Conservation (phyloP, 2,888 invertebrate genomes). For the Coenonympha glycerion region DNA sequence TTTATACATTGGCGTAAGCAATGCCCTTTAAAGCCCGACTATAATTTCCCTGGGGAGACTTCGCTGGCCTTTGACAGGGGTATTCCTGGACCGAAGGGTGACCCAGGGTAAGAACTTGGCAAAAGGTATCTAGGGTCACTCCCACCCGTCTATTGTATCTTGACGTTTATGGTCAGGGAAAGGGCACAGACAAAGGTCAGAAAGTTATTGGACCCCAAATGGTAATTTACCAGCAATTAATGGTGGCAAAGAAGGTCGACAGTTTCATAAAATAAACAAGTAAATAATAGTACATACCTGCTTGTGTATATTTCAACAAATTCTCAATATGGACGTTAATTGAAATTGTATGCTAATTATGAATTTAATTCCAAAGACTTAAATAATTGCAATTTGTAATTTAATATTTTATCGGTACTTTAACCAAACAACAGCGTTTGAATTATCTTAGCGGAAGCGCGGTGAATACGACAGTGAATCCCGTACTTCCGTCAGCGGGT, state of each 20-base stretch:
- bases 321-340: constrained; percentile 15
- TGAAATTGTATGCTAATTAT: constrained; percentile 15
- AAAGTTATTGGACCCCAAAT: constrained; percentile 43
- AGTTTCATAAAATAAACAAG: constrained; percentile 4
- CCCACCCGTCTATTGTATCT: constrained; percentile 67
- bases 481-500: too few species aligned
- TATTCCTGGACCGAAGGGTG: constrained; percentile 65
- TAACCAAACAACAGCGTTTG: neutral
- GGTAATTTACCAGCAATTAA: constrained; percentile 61
- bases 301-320: neutral
- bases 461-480: too few species aligned
- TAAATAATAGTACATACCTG: neutral
- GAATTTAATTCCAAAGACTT: too few species aligned
- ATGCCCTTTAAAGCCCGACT: constrained; percentile 76
- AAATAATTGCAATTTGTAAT: too few species aligned
- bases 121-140: constrained; percentile 64
- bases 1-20: constrained; percentile 67
- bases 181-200: constrained; percentile 62
- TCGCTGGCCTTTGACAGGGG: constrained; percentile 71
- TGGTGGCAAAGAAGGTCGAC: constrained; percentile 34
- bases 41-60: constrained; percentile 72
- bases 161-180: constrained; percentile 72
- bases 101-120: constrained; percentile 58
- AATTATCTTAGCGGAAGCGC: neutral
- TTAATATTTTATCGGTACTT: too few species aligned